These are phyloP conservation scores for Cheilosia variabilis DNA, from an alignment of 2,888 invertebrate genomes.

Conservation along the genomic window DNA sequence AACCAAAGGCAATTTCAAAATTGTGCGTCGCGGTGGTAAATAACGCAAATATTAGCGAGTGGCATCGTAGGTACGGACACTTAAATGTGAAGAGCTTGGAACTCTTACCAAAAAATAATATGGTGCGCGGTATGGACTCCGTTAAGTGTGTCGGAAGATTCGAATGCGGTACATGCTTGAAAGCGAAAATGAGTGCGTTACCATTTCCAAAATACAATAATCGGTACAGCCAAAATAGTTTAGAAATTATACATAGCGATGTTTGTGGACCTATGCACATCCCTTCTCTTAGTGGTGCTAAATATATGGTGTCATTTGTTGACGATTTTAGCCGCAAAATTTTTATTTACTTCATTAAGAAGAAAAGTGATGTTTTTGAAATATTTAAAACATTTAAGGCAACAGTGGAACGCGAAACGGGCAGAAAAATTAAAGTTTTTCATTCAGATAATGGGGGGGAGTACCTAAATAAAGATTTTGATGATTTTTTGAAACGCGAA, in stretches of 20 bases:
- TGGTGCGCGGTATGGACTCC: slow-evolving; percentile 16
- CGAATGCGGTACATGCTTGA: slow-evolving; percentile 18
- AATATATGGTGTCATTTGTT: slow-evolving; percentile 38
- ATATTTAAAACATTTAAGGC: slow-evolving; percentile 57
- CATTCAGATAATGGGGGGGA: slow-evolving; percentile 7
- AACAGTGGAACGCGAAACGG: slow-evolving; percentile 39
- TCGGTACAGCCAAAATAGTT: neutral
- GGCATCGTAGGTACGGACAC: slow-evolving; percentile 26
- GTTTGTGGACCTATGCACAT: slow-evolving; percentile 57
- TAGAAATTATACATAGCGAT: slow-evolving; percentile 12
- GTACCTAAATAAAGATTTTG: slow-evolving; percentile 5
- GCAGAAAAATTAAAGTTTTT: slow-evolving; percentile 1
- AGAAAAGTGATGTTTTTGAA: slow-evolving; percentile 63
- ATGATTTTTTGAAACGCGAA: slow-evolving; percentile 23
- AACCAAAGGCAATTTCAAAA: neutral
- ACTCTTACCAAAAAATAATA: slow-evolving; percentile 13
- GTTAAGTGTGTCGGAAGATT: slow-evolving; percentile 3
- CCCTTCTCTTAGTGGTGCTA: slow-evolving; percentile 52
- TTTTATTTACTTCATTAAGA: slow-evolving; percentile 58
- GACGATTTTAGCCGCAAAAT: slow-evolving; percentile 42
- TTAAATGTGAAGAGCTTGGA: slow-evolving; percentile 42
- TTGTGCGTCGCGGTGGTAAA: neutral
- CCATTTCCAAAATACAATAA: neutral
- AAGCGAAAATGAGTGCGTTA: slow-evolving; percentile 33
- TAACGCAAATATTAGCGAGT: slow-evolving; percentile 11